phyloP scores from a whole-genome alignment of 1,140 invertebrate species.

The Microvelia longipes region DNA sequence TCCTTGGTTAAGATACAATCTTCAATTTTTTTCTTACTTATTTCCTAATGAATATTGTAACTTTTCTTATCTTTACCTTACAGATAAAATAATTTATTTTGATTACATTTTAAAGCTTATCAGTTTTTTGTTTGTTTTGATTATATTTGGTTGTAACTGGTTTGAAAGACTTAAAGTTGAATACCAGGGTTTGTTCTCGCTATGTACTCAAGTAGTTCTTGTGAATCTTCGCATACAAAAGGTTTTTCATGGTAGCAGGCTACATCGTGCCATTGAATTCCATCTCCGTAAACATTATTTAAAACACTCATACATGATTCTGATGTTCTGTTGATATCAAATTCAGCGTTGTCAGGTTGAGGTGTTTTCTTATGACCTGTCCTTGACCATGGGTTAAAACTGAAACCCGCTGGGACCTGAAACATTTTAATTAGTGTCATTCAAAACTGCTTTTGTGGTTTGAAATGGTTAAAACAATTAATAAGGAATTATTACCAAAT shows the following conservation, averaged over 20 bases:
- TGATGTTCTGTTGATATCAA: conserved; percentile 73
- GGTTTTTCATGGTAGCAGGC: conserved; percentile 85
- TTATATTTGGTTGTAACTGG: no score
- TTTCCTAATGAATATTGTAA: no score
- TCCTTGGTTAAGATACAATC: no score
- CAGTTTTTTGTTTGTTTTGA: no score
- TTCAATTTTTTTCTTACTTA: no score
- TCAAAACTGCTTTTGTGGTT: no score
- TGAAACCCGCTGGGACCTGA: conserved; percentile 35
- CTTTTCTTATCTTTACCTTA: no score
- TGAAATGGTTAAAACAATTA: no score
- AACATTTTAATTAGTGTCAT: no score
- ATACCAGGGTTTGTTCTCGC: conserved; percentile 62
- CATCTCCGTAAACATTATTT: conserved; percentile 83
- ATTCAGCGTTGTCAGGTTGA: conserved; percentile 82
- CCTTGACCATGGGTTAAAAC: conserved; percentile 71
- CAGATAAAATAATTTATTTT: no score
- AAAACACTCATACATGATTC: conserved; percentile 72
- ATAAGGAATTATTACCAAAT: no score
- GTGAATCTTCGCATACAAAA: conserved; percentile 73
- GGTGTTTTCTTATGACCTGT: conserved; percentile 74
- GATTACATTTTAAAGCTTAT: no score
- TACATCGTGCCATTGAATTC: conserved; percentile 81
- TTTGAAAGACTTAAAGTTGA: conserved; percentile 31
- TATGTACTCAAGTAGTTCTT: conserved; percentile 69